phyloP scores from a whole-genome alignment of 30 jellyfish, hydroid and myxozoan genomes.

The Catostylus mosaicus region DNA sequence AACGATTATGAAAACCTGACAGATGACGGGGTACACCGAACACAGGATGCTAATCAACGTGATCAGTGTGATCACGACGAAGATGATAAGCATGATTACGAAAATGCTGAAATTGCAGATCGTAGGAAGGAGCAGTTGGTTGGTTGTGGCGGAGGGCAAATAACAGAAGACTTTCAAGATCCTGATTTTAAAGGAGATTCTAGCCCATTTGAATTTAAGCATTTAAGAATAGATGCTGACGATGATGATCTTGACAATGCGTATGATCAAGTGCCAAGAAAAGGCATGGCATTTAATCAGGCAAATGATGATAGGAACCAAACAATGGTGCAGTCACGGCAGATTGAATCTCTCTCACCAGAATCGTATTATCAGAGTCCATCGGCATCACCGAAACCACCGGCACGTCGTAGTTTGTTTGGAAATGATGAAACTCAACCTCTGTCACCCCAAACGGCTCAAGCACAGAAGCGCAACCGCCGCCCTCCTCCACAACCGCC shows the following conservation, averaged over 20 bases:
- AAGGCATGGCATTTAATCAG: neutral
- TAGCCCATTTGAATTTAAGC: conserved; percentile 37
- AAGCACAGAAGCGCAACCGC: conserved; percentile 28
- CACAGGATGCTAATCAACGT: neutral
- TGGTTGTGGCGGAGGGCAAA: neutral
- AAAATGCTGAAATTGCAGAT: neutral
- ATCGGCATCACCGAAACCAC: conserved; percentile 31
- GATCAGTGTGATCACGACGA: neutral
- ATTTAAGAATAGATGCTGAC: conserved; percentile 51
- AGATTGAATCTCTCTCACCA: neutral
- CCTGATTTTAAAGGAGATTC: neutral
- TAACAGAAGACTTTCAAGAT: neutral
- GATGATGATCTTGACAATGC: conserved; percentile 2
- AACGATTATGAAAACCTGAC: conserved; percentile 10
- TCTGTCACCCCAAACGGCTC: conserved; percentile 4
- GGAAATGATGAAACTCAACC: neutral
- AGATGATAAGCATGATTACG: conserved; percentile 16
- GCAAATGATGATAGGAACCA: neutral
- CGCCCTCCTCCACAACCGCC: conserved; percentile 73
- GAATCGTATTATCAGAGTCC: conserved; percentile 33
- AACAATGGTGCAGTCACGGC: neutral
- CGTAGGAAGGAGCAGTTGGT: neutral
- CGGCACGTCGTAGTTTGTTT: conserved; percentile 40
- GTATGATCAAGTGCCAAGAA: conserved; percentile 31
- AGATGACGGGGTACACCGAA: neutral